Percentiles rank a stretch among this genome's conserved stretches.
Evolutionary conservation across 2,888 invertebrate species (phyloP).

Genomic region (Diaprepes abbreviatus): DNA sequence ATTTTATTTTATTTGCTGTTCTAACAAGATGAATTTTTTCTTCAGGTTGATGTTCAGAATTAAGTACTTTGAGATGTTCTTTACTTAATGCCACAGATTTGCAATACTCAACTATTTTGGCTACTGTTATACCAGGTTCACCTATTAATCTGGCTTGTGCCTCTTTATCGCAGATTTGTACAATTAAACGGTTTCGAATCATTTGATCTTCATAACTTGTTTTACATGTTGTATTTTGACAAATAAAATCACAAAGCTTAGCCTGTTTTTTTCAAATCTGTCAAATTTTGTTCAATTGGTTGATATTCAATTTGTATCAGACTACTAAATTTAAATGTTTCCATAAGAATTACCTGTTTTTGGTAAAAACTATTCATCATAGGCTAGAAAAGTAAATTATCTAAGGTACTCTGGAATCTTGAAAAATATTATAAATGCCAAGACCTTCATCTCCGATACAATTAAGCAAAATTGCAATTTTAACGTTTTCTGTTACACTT

Average conservation of each 20-base stretch:
- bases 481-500: too few species aligned
- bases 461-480: too few species aligned
- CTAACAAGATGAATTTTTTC: not conserved
- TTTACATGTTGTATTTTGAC: not conserved
- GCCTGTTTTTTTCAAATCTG: not conserved
- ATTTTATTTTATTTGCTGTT: not conserved
- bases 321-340: too few species aligned
- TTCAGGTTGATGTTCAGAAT: too few species aligned
- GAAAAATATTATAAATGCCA: too few species aligned
- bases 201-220: conserved; percentile 12
- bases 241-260: not conserved
- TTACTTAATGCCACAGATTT: not conserved
- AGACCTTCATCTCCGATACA: too few species aligned
- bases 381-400: too few species aligned
- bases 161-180: not conserved
- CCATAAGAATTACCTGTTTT: too few species aligned
- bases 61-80: not conserved
- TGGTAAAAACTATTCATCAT: too few species aligned
- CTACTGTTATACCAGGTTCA: not conserved
- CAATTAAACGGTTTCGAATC: conserved; percentile 9
- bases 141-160: not conserved
- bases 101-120: not conserved
- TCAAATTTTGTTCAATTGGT: not conserved
- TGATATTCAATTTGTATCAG: not conserved
- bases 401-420: too few species aligned